A percentile compares a stretch with the other conserved stretches of the same genome.
phyloP scores from a whole-genome alignment of 1,140 invertebrate genomes.

The Ctenoplectra terminalis region DNA sequence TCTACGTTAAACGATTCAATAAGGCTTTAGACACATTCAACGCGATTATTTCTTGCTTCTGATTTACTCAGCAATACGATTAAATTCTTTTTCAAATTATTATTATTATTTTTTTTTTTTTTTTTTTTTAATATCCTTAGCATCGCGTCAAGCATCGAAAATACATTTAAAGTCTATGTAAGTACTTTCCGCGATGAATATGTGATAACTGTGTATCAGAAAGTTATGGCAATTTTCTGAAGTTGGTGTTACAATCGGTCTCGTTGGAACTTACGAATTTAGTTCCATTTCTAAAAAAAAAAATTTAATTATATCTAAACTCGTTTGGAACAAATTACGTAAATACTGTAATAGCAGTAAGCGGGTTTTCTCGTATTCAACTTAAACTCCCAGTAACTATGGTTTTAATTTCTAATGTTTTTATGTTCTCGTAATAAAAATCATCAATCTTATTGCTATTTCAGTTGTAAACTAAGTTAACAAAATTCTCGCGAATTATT shows the following conservation, averaged over 20 bases:
- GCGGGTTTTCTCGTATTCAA: constrained; percentile 25
- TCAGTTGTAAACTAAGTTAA: constrained; percentile 45
- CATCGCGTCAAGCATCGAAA: constrained; percentile 49
- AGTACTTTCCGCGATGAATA: constrained; percentile 55
- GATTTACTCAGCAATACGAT: constrained; percentile 28
- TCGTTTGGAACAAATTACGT: constrained; percentile 35
- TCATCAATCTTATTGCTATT: constrained; percentile 63
- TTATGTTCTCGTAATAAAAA: constrained; percentile 49
- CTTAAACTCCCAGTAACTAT: constrained; percentile 30
- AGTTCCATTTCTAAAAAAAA: constrained; percentile 37
- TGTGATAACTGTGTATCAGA: constrained; percentile 29
- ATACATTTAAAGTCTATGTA: constrained; percentile 45
- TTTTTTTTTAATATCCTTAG: constrained; percentile 25
- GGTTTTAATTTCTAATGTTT: constrained; percentile 15
- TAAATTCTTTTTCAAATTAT: constrained; percentile 8
- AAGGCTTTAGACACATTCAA: constrained; percentile 47
- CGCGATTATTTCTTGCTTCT: constrained; percentile 18
- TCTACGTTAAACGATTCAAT: constrained; percentile 48
- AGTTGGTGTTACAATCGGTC: constrained; percentile 39
- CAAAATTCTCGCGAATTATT: constrained; percentile 42
- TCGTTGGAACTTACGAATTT: constrained; percentile 30
- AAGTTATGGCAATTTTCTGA: constrained; percentile 26
- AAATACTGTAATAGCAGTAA: constrained; percentile 58
- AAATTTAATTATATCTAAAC: constrained; percentile 32
- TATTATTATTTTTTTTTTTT: not conserved